Conservation (phyloP, 2,888 invertebrate species). For the Disparrhopalites patrizii region DNA sequence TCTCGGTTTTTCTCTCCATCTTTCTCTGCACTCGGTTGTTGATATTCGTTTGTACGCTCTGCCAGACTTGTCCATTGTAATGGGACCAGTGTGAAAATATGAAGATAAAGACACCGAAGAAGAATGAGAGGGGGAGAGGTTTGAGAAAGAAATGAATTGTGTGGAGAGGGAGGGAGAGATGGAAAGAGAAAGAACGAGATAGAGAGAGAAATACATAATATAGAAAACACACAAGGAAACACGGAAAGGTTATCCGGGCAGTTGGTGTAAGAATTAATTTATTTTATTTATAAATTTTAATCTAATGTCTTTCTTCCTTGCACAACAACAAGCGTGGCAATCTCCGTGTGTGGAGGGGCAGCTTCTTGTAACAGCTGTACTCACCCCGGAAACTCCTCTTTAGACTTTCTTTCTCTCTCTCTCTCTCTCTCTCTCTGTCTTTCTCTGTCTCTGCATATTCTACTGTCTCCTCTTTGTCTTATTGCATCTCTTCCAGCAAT, state of each 20-base stretch:
- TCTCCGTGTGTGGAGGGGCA: too few relatives aligned
- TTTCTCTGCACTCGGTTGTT: background rate
- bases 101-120: too few relatives aligned
- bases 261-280: conserved; percentile 33
- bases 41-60: background rate
- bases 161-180: background rate
- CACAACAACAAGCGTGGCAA: too few relatives aligned
- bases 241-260: conserved; percentile 14
- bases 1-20: background rate
- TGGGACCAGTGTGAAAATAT: too few relatives aligned
- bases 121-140: conserved; percentile 2
- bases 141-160: conserved; percentile 11
- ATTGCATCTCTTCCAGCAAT: too few relatives aligned
- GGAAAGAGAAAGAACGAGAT: background rate
- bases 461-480: too few relatives aligned
- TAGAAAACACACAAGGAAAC: background rate
- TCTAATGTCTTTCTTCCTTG: conserved; percentile 28
- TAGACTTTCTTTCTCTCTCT: background rate
- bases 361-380: conserved; percentile 32
- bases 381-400: conserved; percentile 13
- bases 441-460: too few relatives aligned
- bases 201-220: background rate
- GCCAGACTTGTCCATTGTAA: too few relatives aligned
- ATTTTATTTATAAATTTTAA: conserved; percentile 40
- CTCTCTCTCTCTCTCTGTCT: background rate